Conservation (phyloP, 1,140 invertebrate species). For the Contarinia nasturtii region DNA sequence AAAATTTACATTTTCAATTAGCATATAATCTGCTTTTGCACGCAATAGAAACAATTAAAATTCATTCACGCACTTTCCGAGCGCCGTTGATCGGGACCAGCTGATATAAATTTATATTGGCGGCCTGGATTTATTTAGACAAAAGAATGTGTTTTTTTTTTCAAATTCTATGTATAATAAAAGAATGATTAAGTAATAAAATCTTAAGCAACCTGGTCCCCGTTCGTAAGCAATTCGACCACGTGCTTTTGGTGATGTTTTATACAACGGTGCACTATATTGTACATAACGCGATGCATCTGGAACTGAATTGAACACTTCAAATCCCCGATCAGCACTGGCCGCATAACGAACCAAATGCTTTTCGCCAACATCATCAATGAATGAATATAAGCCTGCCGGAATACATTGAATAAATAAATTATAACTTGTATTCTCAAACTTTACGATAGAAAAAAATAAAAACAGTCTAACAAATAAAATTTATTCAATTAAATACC, state of each 20-base stretch:
- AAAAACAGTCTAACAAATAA: background rate
- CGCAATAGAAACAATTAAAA: too few species aligned
- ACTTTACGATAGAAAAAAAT: constrained; percentile 2
- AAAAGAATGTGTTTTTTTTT: background rate
- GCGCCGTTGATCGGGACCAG: constrained; percentile 46
- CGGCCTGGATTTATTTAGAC: too few species aligned
- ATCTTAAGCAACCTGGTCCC: too few species aligned
- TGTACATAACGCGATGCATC: constrained; percentile 27
- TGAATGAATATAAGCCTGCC: constrained; percentile 39
- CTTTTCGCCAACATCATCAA: constrained; percentile 48
- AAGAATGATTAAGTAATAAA: too few species aligned
- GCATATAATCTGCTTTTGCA: too few species aligned
- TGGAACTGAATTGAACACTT: constrained; percentile 45
- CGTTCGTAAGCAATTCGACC: constrained; percentile 19
- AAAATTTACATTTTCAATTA: too few species aligned
- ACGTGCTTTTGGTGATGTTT: constrained; percentile 14
- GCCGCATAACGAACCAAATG: constrained; percentile 53
- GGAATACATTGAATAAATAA: background rate
- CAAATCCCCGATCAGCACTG: constrained; percentile 46
- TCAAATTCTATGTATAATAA: background rate
- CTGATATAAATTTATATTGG: constrained; percentile 38
- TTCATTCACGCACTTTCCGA: constrained; percentile 26
- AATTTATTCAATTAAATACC: constrained; percentile 15
- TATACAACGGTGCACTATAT: constrained; percentile 19
- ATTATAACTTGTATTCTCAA: background rate